Conservation (phyloP, 2,797 vertebrate species). For the Lycodopsis pacificus region DNA sequence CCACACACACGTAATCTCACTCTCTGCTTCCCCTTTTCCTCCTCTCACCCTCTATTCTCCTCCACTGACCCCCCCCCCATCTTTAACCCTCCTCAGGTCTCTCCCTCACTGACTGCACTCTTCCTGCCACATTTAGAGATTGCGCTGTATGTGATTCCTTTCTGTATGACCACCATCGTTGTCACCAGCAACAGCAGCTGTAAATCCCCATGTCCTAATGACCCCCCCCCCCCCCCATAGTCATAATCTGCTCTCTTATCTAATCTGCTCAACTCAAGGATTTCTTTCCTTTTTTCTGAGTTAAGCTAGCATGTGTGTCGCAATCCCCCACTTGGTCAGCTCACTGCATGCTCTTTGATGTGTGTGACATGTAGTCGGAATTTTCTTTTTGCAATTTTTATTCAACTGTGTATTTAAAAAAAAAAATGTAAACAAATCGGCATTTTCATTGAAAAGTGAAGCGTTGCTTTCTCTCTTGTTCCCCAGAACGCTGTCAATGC, state of each 20-base stretch:
- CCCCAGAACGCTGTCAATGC: neutral
- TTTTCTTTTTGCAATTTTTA: neutral
- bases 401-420: neutral
- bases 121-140: neutral
- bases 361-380: neutral
- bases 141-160: neutral
- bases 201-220: conserved; percentile 5
- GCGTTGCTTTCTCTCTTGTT: neutral
- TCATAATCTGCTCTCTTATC: conserved; percentile 57
- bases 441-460: neutral
- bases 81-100: conserved; percentile 34
- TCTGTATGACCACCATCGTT: conserved; percentile 12
- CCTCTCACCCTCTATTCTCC: neutral
- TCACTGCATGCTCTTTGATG: neutral
- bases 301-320: conserved; percentile 23
- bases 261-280: conserved; percentile 62
- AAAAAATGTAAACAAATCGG: neutral
- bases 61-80: neutral
- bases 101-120: neutral
- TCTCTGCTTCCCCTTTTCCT: neutral
- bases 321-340: conserved; percentile 2
- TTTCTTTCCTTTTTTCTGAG: conserved; percentile 34
- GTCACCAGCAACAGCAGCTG: neutral
- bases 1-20: neutral
- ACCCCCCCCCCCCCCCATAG: neutral